Evolutionary conservation across 2,888 invertebrate species (phyloP), one percentile per base, ranked within the genome.

Genomic region (Ophion slaviceki): DNA sequence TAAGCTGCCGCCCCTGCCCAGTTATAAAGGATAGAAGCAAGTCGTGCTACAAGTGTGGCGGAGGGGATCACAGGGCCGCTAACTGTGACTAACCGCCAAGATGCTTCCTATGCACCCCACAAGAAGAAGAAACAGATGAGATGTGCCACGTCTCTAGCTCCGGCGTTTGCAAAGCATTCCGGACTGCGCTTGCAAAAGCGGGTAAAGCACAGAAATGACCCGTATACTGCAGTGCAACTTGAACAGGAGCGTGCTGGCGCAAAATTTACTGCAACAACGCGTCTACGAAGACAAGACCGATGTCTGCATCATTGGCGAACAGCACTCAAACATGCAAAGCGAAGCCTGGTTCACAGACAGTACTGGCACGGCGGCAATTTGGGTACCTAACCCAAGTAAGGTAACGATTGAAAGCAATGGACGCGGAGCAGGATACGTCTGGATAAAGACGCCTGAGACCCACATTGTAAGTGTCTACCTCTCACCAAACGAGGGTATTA

Each of bases 381-480:
- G 84, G 80, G 40, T 68, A 17, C 66, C 57, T 0, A 79, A 17
- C 64, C 47, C 66, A 45, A 53, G 14, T 5, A n/a, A 47, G 24
- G 14, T 45, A 40, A 66, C n/a, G 17, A 0, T 59, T 17, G 36
- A 36, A 5, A 62, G n/a, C 64, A 59, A n/a, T 59, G 80, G 76
- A 32, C 1, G 45, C n/a, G 64, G 79, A n/a, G 71, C 79, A 14
- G 76, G 84, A 14, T 88, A 82, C 82, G 82, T 82, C 59, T 78
- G 77, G 68, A 76, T 14, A 3, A 77, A 78, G 36, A 32, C 66
- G 17, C 53, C n/a, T 10, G 81, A 28, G 5, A 28, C 47, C 24
- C 71, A 71, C 78, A 28, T 82, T 4, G 61, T 86, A 10, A 87
- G 87, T 78, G 86, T 86, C 76, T 87, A 87, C 28, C 62, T 81